These are phyloP conservation scores for Lineus longissimus DNA, from an alignment of 1,140 invertebrate genomes.

Conservation along the genomic window DNA sequence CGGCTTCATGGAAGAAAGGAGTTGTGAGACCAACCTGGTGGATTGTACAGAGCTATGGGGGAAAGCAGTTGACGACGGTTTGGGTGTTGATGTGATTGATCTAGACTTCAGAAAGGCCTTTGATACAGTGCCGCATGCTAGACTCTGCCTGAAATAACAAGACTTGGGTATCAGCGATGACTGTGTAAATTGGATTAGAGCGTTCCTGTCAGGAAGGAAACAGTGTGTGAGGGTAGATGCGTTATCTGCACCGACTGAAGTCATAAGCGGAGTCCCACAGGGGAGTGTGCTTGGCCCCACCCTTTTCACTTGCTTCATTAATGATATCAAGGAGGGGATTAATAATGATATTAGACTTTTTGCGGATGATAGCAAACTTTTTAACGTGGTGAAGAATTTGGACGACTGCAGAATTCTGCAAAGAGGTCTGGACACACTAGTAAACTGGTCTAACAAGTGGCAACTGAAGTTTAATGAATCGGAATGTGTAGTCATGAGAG, in stretches of 20 bases:
- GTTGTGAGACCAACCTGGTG: slow-evolving; percentile 21
- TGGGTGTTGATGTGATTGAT: slow-evolving; percentile 14
- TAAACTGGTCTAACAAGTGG: background rate
- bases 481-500: background rate
- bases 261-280: background rate
- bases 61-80: slow-evolving; percentile 6
- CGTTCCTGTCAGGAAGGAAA: slow-evolving; percentile 10
- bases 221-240: slow-evolving; percentile 22
- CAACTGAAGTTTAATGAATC: background rate
- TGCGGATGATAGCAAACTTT: background rate
- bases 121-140: slow-evolving; percentile 22
- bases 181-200: slow-evolving; percentile 18
- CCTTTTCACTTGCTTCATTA: slow-evolving; percentile 7
- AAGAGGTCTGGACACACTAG: background rate
- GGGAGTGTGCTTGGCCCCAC: slow-evolving; percentile 19
- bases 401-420: background rate
- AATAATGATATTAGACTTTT: background rate
- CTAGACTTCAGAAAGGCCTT: slow-evolving; percentile 25
- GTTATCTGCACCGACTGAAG: slow-evolving; percentile 7
- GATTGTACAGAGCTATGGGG: slow-evolving; percentile 14
- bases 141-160: slow-evolving; percentile 19
- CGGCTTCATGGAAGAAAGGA: slow-evolving; percentile 16
- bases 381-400: background rate
- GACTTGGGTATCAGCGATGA: slow-evolving; percentile 15
- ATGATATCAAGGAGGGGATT: background rate